These are phyloP conservation scores for Bombus picipes DNA, from an alignment of 1,140 invertebrate species.

Conservation along the genomic window DNA sequence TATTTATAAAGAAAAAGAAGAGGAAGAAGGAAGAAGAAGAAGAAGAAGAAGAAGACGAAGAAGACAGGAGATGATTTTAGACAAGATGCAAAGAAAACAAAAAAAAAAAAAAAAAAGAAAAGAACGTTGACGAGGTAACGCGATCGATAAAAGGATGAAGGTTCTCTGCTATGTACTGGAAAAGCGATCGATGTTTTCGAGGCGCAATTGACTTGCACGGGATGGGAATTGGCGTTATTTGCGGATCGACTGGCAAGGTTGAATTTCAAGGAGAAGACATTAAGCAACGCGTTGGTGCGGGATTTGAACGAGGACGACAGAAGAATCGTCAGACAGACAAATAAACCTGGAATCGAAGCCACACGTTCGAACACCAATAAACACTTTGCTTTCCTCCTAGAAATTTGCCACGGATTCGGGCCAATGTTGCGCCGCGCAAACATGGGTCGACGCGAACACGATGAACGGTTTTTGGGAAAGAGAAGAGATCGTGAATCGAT, in stretches of 20 bases:
- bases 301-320: not conserved
- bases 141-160: not conserved
- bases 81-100: not conserved
- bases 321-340: slow-evolving; percentile 1
- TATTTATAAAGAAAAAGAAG: slow-evolving; percentile 28
- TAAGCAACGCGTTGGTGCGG: not conserved
- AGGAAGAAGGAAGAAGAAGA: not conserved
- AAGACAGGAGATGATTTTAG: not conserved
- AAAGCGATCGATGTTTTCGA: slow-evolving; percentile 28
- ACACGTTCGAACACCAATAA: slow-evolving; percentile 10
- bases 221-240: slow-evolving; percentile 6
- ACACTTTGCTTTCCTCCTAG: not conserved
- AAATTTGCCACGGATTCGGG: not conserved
- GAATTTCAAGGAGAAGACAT: slow-evolving; percentile 22
- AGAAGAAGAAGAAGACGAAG: slow-evolving; percentile 9
- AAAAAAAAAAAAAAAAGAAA: not conserved
- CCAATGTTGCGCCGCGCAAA: not conserved
- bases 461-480: not conserved
- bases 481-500: slow-evolving; percentile 17
- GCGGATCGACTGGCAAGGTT: not conserved
- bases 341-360: slow-evolving; percentile 23
- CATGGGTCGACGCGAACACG: not conserved
- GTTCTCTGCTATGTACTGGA: not conserved
- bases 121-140: not conserved
- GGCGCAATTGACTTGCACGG: not conserved